phyloP scores from a whole-genome alignment of 2,888 invertebrate species.

The Cryptocephalus moraei region DNA sequence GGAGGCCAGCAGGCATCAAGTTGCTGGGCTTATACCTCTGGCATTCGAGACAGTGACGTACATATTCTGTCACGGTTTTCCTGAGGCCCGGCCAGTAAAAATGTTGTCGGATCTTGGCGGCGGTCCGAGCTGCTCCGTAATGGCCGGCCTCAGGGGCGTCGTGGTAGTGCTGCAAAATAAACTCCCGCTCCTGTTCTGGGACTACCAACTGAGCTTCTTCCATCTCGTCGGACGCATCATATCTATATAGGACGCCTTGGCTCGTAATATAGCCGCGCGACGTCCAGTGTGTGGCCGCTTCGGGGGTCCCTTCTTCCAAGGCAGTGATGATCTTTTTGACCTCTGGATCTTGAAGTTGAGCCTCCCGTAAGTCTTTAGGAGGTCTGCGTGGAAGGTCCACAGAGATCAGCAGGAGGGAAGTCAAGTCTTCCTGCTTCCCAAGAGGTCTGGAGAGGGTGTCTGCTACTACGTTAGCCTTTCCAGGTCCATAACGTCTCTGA shows the following conservation, averaged over 20 bases:
- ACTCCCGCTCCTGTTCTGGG: not conserved
- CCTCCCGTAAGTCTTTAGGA: no score
- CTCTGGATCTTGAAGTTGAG: no score
- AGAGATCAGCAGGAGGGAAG: no score
- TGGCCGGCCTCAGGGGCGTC: not conserved
- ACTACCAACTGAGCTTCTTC: not conserved
- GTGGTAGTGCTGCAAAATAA: not conserved
- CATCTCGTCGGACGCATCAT: not conserved
- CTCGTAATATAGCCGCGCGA: constrained; percentile 10
- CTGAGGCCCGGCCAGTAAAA: not conserved
- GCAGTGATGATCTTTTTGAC: no score
- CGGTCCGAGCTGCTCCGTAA: no score
- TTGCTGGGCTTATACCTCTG: not conserved
- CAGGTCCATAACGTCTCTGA: constrained; percentile 34
- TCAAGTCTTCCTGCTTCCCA: constrained; percentile 14
- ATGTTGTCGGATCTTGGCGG: not conserved
- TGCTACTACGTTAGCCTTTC: constrained; percentile 25
- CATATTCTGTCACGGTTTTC: no score
- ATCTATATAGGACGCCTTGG: constrained; percentile 9
- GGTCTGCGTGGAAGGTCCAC: no score
- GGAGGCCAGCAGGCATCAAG: not conserved
- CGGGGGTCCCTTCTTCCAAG: no score
- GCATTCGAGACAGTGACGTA: not conserved
- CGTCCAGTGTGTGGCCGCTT: constrained; percentile 6
- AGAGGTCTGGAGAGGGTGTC: constrained; percentile 27